Percentiles rank a stretch among this genome's conserved stretches.
phyloP scores from a whole-genome alignment of 37 sponge, comb jelly and placozoan species.

The Ianthella basta region DNA sequence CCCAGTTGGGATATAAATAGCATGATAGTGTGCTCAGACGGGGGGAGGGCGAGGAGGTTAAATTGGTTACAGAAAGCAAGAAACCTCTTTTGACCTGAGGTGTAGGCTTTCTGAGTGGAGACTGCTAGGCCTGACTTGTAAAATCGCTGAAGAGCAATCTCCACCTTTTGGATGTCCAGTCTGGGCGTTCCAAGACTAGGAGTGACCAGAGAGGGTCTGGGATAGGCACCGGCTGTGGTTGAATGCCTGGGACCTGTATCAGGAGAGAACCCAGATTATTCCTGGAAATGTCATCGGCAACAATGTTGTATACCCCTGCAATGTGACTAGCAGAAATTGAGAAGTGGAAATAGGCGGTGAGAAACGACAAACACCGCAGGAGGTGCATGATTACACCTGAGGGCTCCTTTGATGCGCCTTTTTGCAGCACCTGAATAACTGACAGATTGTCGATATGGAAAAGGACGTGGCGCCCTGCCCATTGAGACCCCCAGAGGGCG shows the following conservation, averaged over 20 bases:
- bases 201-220: background rate
- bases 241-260: background rate
- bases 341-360: background rate
- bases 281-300: slow-evolving; percentile 56
- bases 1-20: background rate
- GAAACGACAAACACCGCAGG: slow-evolving; percentile 5
- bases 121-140: slow-evolving; percentile 37
- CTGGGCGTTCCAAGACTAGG: background rate
- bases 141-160: slow-evolving; percentile 33
- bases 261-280: slow-evolving; percentile 25
- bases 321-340: slow-evolving; percentile 25
- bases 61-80: slow-evolving; percentile 5
- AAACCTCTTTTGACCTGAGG: background rate
- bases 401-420: background rate
- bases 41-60: slow-evolving; percentile 21
- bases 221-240: background rate
- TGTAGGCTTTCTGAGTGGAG: slow-evolving; percentile 33
- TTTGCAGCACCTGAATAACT: too few relatives aligned
- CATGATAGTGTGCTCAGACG: slow-evolving; percentile 30
- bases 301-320: slow-evolving; percentile 23
- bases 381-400: background rate
- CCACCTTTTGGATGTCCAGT: slow-evolving; percentile 50
- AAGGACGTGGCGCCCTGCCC: background rate
- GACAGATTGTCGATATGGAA: slow-evolving; percentile 21
- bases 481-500: background rate